Base-by-base conservation (phyloP, 2,797 vertebrate genomes). In the Pangasius mekongensis region DNA sequence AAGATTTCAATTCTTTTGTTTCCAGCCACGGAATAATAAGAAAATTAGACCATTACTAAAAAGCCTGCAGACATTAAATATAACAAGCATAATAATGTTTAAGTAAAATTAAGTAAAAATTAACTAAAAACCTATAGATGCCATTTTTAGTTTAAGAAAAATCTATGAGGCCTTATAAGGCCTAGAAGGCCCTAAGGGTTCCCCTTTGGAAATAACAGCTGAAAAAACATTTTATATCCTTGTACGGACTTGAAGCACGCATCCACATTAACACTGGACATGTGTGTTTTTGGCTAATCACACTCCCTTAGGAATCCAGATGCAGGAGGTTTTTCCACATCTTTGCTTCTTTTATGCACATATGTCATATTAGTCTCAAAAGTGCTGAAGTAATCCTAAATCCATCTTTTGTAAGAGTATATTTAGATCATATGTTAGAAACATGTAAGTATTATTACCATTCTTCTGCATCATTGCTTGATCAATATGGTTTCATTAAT, bases 191-290 rank as follows among this genome's bases (percentile, higher is more conserved):
- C 16, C 82, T 52, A 67, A 69, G 18, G 82, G 64, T 36, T 84
- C 11, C 49, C 9, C 43, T 86, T 71, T 83, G 73, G 8, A 84
- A 67, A 52, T 71, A 77, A 52, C 85, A 86, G 73, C 85, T 64
- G 85, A 86, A 86, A 64, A 86, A 84, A 54, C 83, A 84, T 67
- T 84, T 69, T 69, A 84, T 36, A 52, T 76, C 27, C 27, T 76
- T 47, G 69, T 74, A n/a, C 36, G 30, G 71, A 74, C 71, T 62
- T 86, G 84, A 86, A 76, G 84, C 69, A 47, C 54, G 24, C 54
- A 49, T 85, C 49, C 83, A 43, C 62, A 36, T 85, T 88, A 84
- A 85, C 56, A 85, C 39, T 62, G 67, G 87, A 83, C 84, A 83
- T 52, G 84, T 83, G 84, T 66, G 78, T 54, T 39, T 86, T 89